phyloP scores from a whole-genome alignment of 2,797 vertebrate species.

The Acipenser ruthenus region DNA sequence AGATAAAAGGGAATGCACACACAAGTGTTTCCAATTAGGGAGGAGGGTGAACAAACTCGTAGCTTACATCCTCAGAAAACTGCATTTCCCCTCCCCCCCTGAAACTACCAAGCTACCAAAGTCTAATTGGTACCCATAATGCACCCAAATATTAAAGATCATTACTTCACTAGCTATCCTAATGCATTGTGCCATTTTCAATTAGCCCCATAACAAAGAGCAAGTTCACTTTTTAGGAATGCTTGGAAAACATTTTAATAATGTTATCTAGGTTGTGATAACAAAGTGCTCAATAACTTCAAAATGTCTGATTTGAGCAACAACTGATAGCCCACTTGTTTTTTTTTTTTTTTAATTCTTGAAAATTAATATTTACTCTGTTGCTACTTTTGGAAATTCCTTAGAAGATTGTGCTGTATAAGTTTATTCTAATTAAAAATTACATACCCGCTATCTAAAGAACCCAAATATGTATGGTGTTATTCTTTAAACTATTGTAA shows the following conservation, averaged over 20 bases:
- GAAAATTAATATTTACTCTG: too few species aligned
- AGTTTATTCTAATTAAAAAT: too few species aligned
- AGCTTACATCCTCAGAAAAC: not conserved
- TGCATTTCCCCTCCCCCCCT: not conserved
- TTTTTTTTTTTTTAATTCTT: too few species aligned
- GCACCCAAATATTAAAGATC: not conserved
- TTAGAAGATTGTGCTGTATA: conserved; percentile 23
- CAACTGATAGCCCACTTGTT: too few species aligned
- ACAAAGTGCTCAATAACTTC: too few species aligned
- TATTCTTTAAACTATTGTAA: too few species aligned
- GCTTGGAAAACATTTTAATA: conserved; percentile 1
- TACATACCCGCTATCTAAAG: too few species aligned
- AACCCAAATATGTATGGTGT: too few species aligned
- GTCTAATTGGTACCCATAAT: not conserved
- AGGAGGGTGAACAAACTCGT: not conserved
- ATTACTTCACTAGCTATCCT: not conserved
- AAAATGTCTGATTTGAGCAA: too few species aligned
- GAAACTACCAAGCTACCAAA: not conserved
- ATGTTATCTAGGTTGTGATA: conserved; percentile 14
- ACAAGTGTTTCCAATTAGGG: conserved; percentile 7
- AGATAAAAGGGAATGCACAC: conserved; percentile 8
- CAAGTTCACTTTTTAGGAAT: not conserved
- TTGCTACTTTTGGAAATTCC: too few species aligned
- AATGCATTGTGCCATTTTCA: conserved; percentile 1
- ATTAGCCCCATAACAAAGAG: not conserved